A percentile compares a stretch with the other conserved stretches of the same genome.
Conservation (phyloP, 2,888 invertebrate genomes). For the Eupithecia exiguata region DNA sequence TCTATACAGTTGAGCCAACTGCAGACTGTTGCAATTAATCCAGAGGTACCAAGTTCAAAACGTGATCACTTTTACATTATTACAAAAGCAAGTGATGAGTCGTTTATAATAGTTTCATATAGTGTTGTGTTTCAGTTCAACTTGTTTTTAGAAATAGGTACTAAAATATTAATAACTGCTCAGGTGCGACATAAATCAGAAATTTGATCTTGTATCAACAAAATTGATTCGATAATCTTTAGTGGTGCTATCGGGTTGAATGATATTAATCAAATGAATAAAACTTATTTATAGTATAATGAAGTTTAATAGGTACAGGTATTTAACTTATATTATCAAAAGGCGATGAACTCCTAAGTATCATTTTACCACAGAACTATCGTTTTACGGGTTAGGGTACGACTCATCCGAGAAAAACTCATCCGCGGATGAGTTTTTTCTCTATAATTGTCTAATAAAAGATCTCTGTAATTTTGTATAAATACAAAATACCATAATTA, state of each 20-base stretch:
- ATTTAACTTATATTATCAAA: conserved; percentile 16
- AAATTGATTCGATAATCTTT: background rate
- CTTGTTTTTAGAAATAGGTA: conserved; percentile 1
- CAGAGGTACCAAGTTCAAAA: no score
- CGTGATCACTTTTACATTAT: no score
- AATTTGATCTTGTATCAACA: conserved; percentile 19
- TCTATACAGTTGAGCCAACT: no score
- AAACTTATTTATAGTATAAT: background rate
- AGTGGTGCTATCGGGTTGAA: background rate
- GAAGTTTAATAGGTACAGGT: background rate
- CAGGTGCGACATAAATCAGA: conserved; percentile 24
- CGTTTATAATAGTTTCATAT: no score
- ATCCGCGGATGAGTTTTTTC: no score
- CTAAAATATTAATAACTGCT: conserved; percentile 9
- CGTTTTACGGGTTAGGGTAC: no score
- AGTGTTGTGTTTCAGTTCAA: background rate
- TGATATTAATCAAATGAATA: background rate
- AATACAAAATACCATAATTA: no score
- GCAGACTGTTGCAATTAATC: no score
- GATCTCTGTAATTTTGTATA: no score
- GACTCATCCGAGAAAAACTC: no score
- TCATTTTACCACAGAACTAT: background rate
- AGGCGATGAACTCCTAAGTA: background rate
- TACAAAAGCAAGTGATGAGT: no score
- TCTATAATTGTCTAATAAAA: no score